Percentiles rank a stretch among this genome's conserved stretches.
Conservation (phyloP, 1,140 invertebrate genomes). For the Andrena cerasifolii region DNA sequence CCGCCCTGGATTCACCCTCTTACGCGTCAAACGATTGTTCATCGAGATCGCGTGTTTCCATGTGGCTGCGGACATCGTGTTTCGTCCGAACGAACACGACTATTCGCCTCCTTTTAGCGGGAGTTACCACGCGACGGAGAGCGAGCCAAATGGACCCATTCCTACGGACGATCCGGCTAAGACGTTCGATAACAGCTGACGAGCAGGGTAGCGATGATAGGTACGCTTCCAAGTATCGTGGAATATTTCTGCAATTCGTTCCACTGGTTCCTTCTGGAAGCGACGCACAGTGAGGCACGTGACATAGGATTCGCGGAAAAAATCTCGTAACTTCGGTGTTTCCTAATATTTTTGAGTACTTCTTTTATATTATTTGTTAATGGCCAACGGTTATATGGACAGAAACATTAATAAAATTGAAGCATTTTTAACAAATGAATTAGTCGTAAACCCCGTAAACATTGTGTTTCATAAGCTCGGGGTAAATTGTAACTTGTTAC, state of each 20-base stretch:
- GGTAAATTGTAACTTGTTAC: too few relatives aligned
- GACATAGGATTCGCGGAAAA: too few relatives aligned
- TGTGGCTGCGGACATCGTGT: conserved; percentile 1
- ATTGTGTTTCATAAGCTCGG: too few relatives aligned
- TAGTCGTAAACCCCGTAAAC: too few relatives aligned
- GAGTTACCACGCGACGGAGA: conserved; percentile 31
- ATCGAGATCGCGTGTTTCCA: conserved; percentile 1
- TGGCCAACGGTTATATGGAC: too few relatives aligned
- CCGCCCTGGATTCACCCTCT: neutral
- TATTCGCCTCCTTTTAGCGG: conserved; percentile 5
- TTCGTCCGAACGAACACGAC: conserved; percentile 4
- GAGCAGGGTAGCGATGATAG: neutral
- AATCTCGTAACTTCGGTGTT: too few relatives aligned
- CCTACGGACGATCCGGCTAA: conserved; percentile 62
- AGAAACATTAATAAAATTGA: too few relatives aligned
- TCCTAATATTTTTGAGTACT: too few relatives aligned
- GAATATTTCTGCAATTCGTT: conserved; percentile 23
- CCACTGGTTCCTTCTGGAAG: neutral
- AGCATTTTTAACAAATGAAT: too few relatives aligned
- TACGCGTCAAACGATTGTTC: neutral
- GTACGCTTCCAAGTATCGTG: neutral
- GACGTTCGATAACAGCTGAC: conserved; percentile 54
- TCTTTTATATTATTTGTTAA: too few relatives aligned
- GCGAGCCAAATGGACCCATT: conserved; percentile 58
- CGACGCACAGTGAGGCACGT: too few relatives aligned